Conservation (phyloP, 2,888 invertebrate genomes). For the Amitus sp. region DNA sequence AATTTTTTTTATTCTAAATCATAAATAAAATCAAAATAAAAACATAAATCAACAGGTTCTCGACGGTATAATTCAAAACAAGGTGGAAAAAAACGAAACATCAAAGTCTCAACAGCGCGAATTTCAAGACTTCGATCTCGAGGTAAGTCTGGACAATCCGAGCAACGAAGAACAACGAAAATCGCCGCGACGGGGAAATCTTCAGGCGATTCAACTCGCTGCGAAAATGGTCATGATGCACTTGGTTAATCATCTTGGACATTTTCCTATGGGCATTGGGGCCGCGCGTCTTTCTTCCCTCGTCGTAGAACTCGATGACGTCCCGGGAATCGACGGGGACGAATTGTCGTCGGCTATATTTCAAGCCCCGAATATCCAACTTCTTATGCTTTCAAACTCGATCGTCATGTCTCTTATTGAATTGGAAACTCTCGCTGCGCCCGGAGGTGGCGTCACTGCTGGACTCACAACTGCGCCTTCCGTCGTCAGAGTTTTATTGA, state of each 20-base stretch:
- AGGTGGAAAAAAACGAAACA: conserved; percentile 41
- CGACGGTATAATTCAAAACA: conserved; percentile 60
- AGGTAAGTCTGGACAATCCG: conserved; percentile 77
- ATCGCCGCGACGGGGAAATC: conserved; percentile 54
- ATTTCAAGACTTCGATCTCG: conserved; percentile 75
- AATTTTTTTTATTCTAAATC: no score
- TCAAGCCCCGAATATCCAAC: conserved; percentile 82
- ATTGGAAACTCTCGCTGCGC: conserved; percentile 83
- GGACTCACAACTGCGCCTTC: conserved; percentile 62
- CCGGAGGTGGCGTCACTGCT: conserved; percentile 78
- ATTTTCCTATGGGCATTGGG: conserved; percentile 92
- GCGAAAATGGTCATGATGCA: conserved; percentile 81
- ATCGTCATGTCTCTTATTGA: conserved; percentile 91
- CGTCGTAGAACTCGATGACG: conserved; percentile 93
- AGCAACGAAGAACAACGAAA: conserved; percentile 66
- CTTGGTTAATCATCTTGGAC: conserved; percentile 90
- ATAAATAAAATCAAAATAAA: no score
- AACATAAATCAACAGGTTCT: no score
- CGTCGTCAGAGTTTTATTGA: conserved; percentile 81
- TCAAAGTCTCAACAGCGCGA: conserved; percentile 57
- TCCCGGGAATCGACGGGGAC: conserved; percentile 77
- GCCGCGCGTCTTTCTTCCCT: conserved; percentile 89
- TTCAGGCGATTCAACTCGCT: conserved; percentile 68
- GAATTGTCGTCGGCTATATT: conserved; percentile 85
- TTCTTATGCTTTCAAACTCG: conserved; percentile 85